phyloP scores from a whole-genome alignment of 2,113 vertebrate genomes.

The Camelus dromedarius region DNA sequence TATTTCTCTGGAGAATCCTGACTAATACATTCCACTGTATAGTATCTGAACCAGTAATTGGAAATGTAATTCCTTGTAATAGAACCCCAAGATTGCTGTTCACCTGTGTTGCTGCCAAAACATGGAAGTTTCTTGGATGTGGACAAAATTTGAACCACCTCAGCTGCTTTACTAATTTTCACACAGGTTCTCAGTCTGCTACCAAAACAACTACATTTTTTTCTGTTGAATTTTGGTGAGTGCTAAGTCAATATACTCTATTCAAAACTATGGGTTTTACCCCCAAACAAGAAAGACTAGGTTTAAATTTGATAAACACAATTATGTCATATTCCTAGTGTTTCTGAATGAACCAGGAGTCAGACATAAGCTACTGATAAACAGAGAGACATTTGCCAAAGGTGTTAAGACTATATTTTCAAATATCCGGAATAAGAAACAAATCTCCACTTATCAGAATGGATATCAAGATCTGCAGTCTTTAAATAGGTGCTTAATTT shows the following conservation, averaged over 20 bases:
- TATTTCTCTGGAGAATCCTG: neutral
- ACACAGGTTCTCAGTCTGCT: neutral
- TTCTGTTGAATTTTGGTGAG: neutral
- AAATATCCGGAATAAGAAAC: neutral
- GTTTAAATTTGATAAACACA: conserved; percentile 24
- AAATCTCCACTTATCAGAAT: neutral
- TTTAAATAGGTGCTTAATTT: neutral
- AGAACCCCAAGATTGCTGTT: neutral
- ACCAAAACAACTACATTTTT: neutral
- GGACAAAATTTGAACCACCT: neutral
- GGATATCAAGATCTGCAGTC: neutral
- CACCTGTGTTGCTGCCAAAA: neutral
- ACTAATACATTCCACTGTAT: neutral
- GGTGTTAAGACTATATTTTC: neutral
- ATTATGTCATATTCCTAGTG: neutral
- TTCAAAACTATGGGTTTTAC: neutral
- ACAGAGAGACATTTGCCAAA: neutral
- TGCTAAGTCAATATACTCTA: neutral
- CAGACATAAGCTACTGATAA: neutral
- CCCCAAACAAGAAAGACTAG: neutral
- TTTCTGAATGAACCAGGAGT: conserved; percentile 35
- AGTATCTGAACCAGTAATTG: neutral
- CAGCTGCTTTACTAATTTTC: neutral
- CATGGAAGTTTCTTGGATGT: neutral
- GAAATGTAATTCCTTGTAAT: neutral